These are phyloP conservation scores for Myotis yumanensis DNA, from an alignment of 2,113 vertebrate genomes.

Conservation along the genomic window DNA sequence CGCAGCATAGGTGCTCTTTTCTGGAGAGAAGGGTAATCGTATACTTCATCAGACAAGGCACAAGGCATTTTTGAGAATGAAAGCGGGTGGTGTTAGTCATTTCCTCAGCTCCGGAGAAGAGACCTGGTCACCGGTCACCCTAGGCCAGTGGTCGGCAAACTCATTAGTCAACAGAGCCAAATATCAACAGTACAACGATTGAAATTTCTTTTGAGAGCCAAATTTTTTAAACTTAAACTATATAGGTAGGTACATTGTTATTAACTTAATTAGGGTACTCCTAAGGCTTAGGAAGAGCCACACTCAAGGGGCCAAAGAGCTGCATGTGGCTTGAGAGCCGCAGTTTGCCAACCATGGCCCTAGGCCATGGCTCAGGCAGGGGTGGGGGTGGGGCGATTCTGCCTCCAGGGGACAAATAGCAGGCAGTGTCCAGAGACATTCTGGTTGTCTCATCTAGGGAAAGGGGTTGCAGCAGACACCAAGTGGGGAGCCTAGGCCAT, in stretches of 20 bases:
- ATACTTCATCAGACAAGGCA: background rate
- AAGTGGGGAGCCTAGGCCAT: background rate
- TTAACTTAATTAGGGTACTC: too few species aligned
- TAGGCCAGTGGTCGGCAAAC: background rate
- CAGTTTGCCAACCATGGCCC: too few species aligned
- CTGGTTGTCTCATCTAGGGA: background rate
- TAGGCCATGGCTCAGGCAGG: background rate
- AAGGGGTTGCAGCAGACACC: rapidly evolving
- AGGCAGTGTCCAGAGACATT: background rate
- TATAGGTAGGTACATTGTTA: too few species aligned
- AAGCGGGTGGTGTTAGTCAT: background rate
- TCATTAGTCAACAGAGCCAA: too few species aligned
- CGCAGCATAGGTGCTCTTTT: background rate
- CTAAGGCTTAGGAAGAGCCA: too few species aligned
- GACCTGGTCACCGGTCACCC: rapidly evolving
- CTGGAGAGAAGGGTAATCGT: background rate
- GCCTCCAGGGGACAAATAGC: background rate
- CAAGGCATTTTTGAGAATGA: background rate
- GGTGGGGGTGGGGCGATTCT: background rate
- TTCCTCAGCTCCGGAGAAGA: background rate
- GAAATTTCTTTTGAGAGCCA: too few species aligned
- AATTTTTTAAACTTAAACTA: too few species aligned
- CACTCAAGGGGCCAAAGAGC: too few species aligned
- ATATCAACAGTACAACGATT: too few species aligned
- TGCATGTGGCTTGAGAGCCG: too few species aligned